phyloP scores from a whole-genome alignment of 1,140 invertebrate species.

The Pseudomyrmex concolor region DNA sequence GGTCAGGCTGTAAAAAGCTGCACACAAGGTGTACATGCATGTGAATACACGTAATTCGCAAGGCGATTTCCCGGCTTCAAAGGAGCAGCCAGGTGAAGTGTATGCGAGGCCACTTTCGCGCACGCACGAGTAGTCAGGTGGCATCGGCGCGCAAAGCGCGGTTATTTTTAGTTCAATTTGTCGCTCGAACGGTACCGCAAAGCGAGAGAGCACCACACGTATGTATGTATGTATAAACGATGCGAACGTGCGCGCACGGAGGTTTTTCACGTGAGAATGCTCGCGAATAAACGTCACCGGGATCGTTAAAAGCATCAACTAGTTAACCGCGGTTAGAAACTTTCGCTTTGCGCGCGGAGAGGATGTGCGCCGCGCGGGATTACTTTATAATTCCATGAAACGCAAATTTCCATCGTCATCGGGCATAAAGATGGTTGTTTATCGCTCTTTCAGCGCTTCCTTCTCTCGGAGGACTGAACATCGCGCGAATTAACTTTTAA shows the following conservation, averaged over 20 bases:
- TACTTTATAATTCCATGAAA: slow-evolving; percentile 40
- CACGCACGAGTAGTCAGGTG: slow-evolving; percentile 77
- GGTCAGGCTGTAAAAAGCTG: slow-evolving; percentile 68
- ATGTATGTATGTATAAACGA: slow-evolving; percentile 29
- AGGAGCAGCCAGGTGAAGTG: slow-evolving; percentile 66
- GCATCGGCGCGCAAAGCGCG: slow-evolving; percentile 76
- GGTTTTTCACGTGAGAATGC: slow-evolving; percentile 65
- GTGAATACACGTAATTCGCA: slow-evolving; percentile 61
- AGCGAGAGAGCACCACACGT: slow-evolving; percentile 66
- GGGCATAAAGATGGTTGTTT: slow-evolving; percentile 41
- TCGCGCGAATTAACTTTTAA: slow-evolving; percentile 37
- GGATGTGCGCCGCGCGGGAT: background rate
- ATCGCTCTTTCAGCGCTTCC: background rate
- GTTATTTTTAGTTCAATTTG: slow-evolving; percentile 85
- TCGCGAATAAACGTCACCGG: slow-evolving; percentile 59
- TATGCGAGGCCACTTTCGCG: slow-evolving; percentile 74
- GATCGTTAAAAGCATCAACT: slow-evolving; percentile 68
- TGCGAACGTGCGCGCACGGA: background rate
- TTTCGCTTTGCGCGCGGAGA: slow-evolving; percentile 16
- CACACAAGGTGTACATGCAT: slow-evolving; percentile 41
- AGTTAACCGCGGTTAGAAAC: slow-evolving; percentile 15
- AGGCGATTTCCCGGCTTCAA: slow-evolving; percentile 76
- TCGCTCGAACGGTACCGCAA: slow-evolving; percentile 82
- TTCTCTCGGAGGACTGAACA: background rate
- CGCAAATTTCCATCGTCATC: slow-evolving; percentile 34